Base-by-base conservation (phyloP, 2,888 invertebrate genomes). In the Cremastobaeus sp. region DNA sequence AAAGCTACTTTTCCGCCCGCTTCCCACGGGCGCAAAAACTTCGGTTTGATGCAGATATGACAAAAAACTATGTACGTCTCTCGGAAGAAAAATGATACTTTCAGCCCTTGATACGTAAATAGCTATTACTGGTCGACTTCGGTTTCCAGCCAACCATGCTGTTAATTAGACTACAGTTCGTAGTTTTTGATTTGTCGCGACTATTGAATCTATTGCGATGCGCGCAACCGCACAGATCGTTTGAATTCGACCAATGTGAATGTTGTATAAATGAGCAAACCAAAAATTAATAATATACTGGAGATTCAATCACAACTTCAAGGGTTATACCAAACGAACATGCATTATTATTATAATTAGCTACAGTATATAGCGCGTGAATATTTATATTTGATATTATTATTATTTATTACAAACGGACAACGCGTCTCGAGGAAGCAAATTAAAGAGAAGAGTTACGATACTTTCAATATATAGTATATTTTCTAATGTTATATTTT, bases 311-410 rank as follows among this genome's bases (percentile, higher is more conserved):
- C n/a, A n/a, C n/a, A n/a, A n/a, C n/a, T n/a, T n/a, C n/a, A n/a
- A n/a, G n/a, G n/a, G n/a, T n/a, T n/a, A n/a, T 52, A 25, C 14
- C 25, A 34, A 34, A 20, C 41, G 41, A 30, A 55, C n/a, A n/a
- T n/a, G n/a, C 12, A 12, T 55, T 41, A 32, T 25, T 20, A 21
- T 4, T 35, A n/a, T 32, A 55, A 55, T 30, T 3, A 43, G 21
- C 6, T 43, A 8, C 34, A 43, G 32, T 32, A n/a, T 32, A 4
- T 43, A 57, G 15, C 0, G 34, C 25, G 17, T 54, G 8, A 55
- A 43, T 43, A 57, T 41, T 41, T 57, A 43, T 57, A 57, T 57
- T 43, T 57, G 57, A 57, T n/a, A n/a, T n/a, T n/a, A n/a, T n/a
- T 57, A 45, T 47, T 59, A 47, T 59, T 35, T 47, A 45, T 45